Percentiles rank a stretch among this genome's conserved stretches.
Evolutionary conservation across 2,797 vertebrate species (phyloP).

Genomic region (Avahi laniger): DNA sequence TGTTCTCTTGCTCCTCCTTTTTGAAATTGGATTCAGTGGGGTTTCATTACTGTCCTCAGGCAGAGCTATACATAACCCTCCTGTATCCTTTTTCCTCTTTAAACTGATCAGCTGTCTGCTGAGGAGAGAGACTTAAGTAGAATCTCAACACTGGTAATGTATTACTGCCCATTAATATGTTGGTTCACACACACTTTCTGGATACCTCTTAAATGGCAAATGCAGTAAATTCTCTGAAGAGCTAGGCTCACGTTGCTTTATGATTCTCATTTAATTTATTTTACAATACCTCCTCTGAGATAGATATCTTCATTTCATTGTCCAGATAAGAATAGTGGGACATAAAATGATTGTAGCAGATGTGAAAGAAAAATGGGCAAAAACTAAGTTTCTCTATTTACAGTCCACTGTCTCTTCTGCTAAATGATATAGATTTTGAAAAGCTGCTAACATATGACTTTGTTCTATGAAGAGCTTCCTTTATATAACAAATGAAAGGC

Average conservation of each 20-base stretch:
- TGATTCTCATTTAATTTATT: conserved; percentile 25
- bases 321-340: background rate
- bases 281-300: background rate
- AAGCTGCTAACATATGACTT: background rate
- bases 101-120: background rate
- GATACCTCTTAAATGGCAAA: background rate
- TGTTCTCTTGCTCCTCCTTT: background rate
- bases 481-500: background rate
- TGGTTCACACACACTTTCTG: background rate
- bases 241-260: background rate
- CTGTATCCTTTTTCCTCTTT: background rate
- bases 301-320: background rate
- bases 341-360: background rate
- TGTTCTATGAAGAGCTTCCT: background rate
- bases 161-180: background rate
- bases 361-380: background rate
- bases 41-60: background rate
- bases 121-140: background rate
- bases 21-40: background rate
- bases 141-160: background rate
- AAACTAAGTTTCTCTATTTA: background rate
- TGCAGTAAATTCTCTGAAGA: background rate
- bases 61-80: background rate
- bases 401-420: background rate
- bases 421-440: background rate